Evolutionary conservation across 2,888 invertebrate species (phyloP).

Genomic region (Rapana venosa): DNA sequence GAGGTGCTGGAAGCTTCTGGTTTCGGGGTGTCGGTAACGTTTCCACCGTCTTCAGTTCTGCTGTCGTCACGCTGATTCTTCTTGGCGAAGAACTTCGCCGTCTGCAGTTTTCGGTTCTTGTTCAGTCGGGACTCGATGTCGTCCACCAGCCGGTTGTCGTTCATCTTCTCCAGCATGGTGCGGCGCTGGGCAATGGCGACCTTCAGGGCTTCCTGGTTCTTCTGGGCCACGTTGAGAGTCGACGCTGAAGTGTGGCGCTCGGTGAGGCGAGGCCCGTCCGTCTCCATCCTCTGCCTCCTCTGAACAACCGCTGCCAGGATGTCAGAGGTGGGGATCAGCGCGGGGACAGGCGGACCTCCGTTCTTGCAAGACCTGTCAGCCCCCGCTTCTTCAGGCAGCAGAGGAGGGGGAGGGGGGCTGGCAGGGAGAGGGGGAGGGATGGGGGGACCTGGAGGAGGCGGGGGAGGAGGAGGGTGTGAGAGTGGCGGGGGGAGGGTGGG

Average conservation of each 20-base stretch:
- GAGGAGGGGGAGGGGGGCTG: conserved; percentile 42
- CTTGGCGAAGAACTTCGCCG: conserved; percentile 65
- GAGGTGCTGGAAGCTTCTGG: too few relatives aligned
- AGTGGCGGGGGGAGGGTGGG: neutral
- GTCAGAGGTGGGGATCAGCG: conserved; percentile 57
- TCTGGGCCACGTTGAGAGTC: conserved; percentile 48
- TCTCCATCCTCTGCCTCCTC: conserved; percentile 66
- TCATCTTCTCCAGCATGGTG: conserved; percentile 62
- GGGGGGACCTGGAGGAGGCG: neutral
- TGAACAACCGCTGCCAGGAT: conserved; percentile 72
- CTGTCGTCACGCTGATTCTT: conserved; percentile 37
- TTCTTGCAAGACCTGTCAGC: conserved; percentile 7
- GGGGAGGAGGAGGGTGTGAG: neutral
- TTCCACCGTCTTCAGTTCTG: neutral
- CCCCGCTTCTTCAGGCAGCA: conserved; percentile 4
- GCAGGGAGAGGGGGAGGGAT: conserved; percentile 34
- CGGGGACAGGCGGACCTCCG: conserved; percentile 44
- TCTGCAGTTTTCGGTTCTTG: conserved; percentile 73
- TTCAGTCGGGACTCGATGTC: conserved; percentile 71
- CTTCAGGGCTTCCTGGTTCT: conserved; percentile 71
- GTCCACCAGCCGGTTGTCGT: conserved; percentile 64
- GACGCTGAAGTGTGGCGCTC: conserved; percentile 27
- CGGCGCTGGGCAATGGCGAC: conserved; percentile 74
- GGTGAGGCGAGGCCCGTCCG: conserved; percentile 57
- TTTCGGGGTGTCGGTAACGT: neutral